These are phyloP conservation scores for Nematolebias whitei DNA, from an alignment of 2,113 vertebrate genomes.

Conservation along the genomic window DNA sequence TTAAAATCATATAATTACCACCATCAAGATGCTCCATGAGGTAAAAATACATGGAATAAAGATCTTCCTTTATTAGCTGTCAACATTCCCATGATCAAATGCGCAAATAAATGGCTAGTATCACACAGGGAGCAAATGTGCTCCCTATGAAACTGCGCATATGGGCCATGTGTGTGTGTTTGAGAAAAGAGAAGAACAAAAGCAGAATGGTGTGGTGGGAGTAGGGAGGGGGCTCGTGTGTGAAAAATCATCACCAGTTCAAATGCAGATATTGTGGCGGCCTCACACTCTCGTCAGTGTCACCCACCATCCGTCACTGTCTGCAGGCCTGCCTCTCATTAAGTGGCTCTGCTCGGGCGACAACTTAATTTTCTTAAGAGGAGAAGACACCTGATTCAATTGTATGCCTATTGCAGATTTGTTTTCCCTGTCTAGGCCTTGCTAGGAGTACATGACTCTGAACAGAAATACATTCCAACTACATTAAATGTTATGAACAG, in stretches of 20 bases:
- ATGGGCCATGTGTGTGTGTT: constrained; percentile 70
- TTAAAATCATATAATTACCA: constrained; percentile 83
- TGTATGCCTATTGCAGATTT: constrained; percentile 86
- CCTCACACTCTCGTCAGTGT: constrained; percentile 85
- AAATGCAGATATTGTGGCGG: constrained; percentile 91
- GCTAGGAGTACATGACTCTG: constrained; percentile 81
- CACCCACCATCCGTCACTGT: constrained; percentile 96
- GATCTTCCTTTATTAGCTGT: constrained; percentile 96
- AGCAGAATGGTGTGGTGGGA: constrained; percentile 41
- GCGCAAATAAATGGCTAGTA: constrained; percentile 97
- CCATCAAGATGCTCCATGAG: constrained; percentile 82
- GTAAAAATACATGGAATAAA: constrained; percentile 90
- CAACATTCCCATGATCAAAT: constrained; percentile 92
- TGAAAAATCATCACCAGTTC: constrained; percentile 92
- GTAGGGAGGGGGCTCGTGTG: constrained; percentile 53
- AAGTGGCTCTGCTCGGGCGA: constrained; percentile 89
- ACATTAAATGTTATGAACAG: constrained; percentile 85
- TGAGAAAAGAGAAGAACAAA: constrained; percentile 4
- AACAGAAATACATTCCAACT: constrained; percentile 74
- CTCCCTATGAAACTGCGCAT: constrained; percentile 82
- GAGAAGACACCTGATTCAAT: constrained; percentile 99
- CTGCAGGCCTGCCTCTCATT: constrained; percentile 90
- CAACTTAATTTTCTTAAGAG: constrained; percentile 99
- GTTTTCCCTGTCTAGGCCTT: constrained; percentile 77
- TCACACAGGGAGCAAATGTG: constrained; percentile 93